Conservation (phyloP, 2,888 invertebrate genomes). For the Nomada fucata region DNA sequence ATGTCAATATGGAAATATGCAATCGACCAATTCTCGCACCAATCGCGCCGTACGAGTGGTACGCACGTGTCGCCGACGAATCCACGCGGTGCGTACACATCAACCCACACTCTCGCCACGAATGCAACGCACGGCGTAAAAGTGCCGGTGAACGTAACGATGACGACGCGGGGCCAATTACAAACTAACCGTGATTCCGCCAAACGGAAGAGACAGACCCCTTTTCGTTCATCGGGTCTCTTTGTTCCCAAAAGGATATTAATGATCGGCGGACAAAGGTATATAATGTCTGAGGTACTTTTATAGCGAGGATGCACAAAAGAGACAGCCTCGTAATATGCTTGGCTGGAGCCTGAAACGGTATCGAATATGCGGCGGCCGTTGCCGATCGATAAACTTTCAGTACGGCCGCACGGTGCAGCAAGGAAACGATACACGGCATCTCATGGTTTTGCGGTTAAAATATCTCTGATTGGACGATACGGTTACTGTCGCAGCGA, state of each 20-base stretch:
- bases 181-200: constrained; percentile 81
- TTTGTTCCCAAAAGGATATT: constrained; percentile 57
- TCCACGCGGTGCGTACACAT: background rate
- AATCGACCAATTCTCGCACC: background rate
- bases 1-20: background rate
- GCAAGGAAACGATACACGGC: constrained; percentile 29
- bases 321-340: constrained; percentile 21
- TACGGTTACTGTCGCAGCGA: constrained; percentile 15
- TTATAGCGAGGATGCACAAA: constrained; percentile 22
- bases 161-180: constrained; percentile 72
- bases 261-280: constrained; percentile 46
- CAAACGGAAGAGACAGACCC: constrained; percentile 54
- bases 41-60: background rate
- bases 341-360: constrained; percentile 5
- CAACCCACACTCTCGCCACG: background rate
- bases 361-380: constrained; percentile 30
- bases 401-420: constrained; percentile 19
- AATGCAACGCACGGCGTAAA: constrained; percentile 12
- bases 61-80: constrained; percentile 40
- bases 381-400: constrained; percentile 42
- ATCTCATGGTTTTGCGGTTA: constrained; percentile 35
- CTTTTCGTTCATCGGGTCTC: constrained; percentile 32
- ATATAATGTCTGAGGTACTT: constrained; percentile 31
- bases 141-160: constrained; percentile 52
- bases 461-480: constrained; percentile 30